Evolutionary conservation across 2,113 vertebrate species (phyloP).

Genomic region (Acrocephalus arundinaceus): DNA sequence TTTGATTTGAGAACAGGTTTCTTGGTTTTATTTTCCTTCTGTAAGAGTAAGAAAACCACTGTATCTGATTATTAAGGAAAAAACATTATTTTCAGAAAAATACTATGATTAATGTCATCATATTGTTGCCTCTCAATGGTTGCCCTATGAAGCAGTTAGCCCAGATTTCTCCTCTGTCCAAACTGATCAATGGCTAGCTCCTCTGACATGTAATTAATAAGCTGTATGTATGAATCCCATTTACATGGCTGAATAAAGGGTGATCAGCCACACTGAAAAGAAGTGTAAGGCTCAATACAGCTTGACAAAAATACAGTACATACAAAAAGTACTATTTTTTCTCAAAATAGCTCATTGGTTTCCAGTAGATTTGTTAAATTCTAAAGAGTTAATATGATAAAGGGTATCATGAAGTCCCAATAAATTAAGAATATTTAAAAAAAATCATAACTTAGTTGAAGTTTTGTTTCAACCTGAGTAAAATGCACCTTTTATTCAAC

Average conservation of each 20-base stretch:
- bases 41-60: neutral
- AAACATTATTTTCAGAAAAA: neutral
- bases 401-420: neutral
- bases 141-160: neutral
- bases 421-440: neutral
- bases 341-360: neutral
- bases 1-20: neutral
- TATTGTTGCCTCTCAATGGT: neutral
- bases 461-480: neutral
- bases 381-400: neutral
- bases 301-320: neutral
- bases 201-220: neutral
- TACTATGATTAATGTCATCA: neutral
- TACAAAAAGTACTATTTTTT: neutral
- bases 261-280: neutral
- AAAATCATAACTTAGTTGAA: neutral
- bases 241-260: neutral
- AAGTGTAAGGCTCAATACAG: neutral
- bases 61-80: neutral
- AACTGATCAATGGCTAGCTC: neutral
- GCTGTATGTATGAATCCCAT: neutral
- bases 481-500: neutral
- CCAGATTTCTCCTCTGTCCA: neutral
- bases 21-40: neutral
- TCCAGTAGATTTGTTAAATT: neutral